Evolutionary conservation across 2,888 invertebrate species (phyloP), one percentile per base, ranked within the genome.

Genomic region (Drosophila infuscata): DNA sequence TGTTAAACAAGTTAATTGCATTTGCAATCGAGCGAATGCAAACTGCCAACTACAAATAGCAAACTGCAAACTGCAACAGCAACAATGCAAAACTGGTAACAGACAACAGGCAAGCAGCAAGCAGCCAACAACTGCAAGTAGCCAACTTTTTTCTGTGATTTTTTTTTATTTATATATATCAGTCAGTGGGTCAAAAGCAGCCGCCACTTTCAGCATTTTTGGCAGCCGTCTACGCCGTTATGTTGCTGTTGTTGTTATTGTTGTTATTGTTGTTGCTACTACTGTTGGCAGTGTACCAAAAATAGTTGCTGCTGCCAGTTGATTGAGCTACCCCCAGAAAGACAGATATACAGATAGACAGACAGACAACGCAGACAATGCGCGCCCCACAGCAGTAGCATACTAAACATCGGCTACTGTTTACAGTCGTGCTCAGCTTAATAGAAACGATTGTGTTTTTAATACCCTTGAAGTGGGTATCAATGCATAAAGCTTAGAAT

Each of bases 1-100:
- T 80, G 78, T 80, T 80, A 69, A 79, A 89, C 87, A 89, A 89
- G 88, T 89, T 89, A 89, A 89, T 87, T 87, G 88, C 86, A 79
- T 81, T 86, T 84, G 79, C 74, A 71, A 78, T 64, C 63, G 70
- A 53, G 65, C 57, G 38, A 75, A 66, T 29, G 49, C 63, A 48
- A 76, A 70, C 38, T 62, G 52, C 48, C 63, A 61, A n/a, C 52
- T 32, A 11, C 51, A 32, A 32, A 12, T 32, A 4, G 29, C 49
- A 51, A 49, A 33, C 41, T 20, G 46, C 7, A 25, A 64, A 41
- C 61, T 71, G 76, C 57, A 54, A 66, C 58, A 36, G 70, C 69
- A 63, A 65, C 76, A 49, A 57, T 62, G 65, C 48, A 61, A 74
- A 80, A 70, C 76, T 76, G 76, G 81, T 73, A 76, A 76, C 62